Evolutionary conservation across 2,113 vertebrate genomes (phyloP), one percentile per base, ranked within the genome.

Genomic region (Phrynosoma blainvillii): DNA sequence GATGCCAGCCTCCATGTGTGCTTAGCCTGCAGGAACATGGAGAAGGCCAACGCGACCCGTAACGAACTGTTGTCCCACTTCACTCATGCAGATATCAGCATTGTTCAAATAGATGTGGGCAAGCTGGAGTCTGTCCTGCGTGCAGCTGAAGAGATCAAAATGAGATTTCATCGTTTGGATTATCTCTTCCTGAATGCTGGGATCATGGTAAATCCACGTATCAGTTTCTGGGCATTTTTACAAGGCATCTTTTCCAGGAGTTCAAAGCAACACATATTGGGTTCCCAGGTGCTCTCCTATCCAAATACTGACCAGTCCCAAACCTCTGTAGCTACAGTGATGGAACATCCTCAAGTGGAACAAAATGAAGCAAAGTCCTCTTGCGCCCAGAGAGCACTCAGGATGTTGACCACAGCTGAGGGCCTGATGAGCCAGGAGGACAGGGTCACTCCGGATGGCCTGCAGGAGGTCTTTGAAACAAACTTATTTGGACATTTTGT

Each of bases 401-500:
- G 93, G 62, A 98, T 99, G 97, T 97, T 99, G 94, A 95, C 98
- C 59, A 99, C 98, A 0, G 98, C 97, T 0, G 98, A 98, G 87
- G 98, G 98, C 5, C 83, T 99, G 83, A 96, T 99, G 87, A 98
- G 97, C 0, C 98, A 99, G 94, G 95, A 94, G 0, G 98, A 99
- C 90, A 87, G 84, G 3, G 71, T 98, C 80, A 99, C 97, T 0
- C 84, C 96, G 12, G 98, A 98, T 3, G 98, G 98, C 5, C 92
- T 99, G 77, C 98, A 98, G 88, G 96, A 99, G 68, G 97, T 98
- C 92, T 99, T 99, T 88, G 96, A 95, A 30, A 99, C 98, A 92
- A 99, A 99, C 91, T 96, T 99, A 89, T 99, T 99, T 2, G 98
- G 98, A 36, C 98, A 99, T 92, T 99, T 98, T 52, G 93, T 99